Percentiles rank a stretch among this genome's conserved stretches.
These are phyloP conservation scores for Drosophila emarginata DNA, from an alignment of 2,888 invertebrate species.

Conservation along the genomic window DNA sequence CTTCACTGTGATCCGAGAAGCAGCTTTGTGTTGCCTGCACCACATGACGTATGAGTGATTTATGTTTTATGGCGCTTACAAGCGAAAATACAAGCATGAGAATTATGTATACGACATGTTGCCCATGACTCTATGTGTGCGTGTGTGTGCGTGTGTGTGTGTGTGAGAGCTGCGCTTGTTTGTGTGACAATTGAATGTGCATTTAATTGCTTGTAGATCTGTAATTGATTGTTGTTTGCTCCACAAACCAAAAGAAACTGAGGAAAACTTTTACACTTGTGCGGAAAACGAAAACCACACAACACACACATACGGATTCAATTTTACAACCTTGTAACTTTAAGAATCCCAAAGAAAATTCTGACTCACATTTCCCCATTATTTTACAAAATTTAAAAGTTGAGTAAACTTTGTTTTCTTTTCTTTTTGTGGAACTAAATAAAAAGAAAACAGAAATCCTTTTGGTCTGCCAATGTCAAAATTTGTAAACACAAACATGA, in stretches of 20 bases:
- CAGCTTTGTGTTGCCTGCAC: slow-evolving; percentile 49
- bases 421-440: background rate
- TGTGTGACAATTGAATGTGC: slow-evolving; percentile 44
- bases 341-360: no score
- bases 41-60: slow-evolving; percentile 74
- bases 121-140: background rate
- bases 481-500: slow-evolving; percentile 10
- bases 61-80: slow-evolving; percentile 52
- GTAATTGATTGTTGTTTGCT: slow-evolving; percentile 48
- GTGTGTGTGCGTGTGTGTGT: background rate
- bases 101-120: slow-evolving; percentile 57
- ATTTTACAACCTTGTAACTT: no score
- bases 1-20: slow-evolving; percentile 31
- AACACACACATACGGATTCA: no score
- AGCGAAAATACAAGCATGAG: slow-evolving; percentile 33
- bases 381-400: no score
- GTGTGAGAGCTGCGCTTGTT: background rate
- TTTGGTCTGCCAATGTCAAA: slow-evolving; percentile 8
- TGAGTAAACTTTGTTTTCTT: background rate
- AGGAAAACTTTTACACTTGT: background rate
- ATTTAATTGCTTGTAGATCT: slow-evolving; percentile 61
- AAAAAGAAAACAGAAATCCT: slow-evolving; percentile 8
- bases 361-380: no score
- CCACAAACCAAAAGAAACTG: background rate
- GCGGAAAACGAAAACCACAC: no score